Evolutionary conservation across 2,888 invertebrate species (phyloP), one percentile per base, ranked within the genome.

Genomic region (Euzophera pinguis): DNA sequence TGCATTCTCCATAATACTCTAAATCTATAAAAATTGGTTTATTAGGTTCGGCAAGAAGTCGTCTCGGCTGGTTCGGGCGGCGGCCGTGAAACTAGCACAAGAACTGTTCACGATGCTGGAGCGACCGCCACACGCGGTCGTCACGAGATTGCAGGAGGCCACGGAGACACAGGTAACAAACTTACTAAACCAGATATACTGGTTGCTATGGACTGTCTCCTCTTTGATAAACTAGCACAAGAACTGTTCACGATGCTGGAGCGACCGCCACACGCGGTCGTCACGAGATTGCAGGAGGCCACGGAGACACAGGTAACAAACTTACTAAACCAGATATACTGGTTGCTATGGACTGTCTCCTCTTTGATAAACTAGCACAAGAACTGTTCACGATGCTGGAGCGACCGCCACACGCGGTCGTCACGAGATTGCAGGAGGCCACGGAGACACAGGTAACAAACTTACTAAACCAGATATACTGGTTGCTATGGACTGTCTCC

Each of bases 31-130:
- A n/a, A n/a, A n/a, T n/a, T n/a, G n/a, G n/a, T n/a, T n/a, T n/a
- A n/a, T n/a, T n/a, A 22, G 96, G 97, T 97, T 98, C 84, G 99
- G 99, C 27, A 97, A 98, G 81, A 99, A 99, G 76, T 99, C 99
- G 0, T 98, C 99, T 0, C 92, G 99, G 41, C 84, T 99, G 47
- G 97, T 99, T 0, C 93, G 98, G 56, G 98, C 98, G 7, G 99
- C 99, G 0, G 99, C 99, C 0, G 94, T 98, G 29, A 99, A 99
- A 82, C 84, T 99, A n/a, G 97, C 98, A 0, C 97, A 98, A 68
- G 99, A 99, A 82, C 84, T 99, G 47, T 97, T 98, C 84, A 94
- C 94, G 67, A 99, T 99, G 98, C 95, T 99, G 60, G 91, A 96
- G 52, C 93, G 98, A 1, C 96, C 98, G 0, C 91, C 94, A 9